These are phyloP conservation scores for Anthopleura xanthogrammica DNA, from an alignment of 92 coral and sea anemone genomes.

Conservation along the genomic window DNA sequence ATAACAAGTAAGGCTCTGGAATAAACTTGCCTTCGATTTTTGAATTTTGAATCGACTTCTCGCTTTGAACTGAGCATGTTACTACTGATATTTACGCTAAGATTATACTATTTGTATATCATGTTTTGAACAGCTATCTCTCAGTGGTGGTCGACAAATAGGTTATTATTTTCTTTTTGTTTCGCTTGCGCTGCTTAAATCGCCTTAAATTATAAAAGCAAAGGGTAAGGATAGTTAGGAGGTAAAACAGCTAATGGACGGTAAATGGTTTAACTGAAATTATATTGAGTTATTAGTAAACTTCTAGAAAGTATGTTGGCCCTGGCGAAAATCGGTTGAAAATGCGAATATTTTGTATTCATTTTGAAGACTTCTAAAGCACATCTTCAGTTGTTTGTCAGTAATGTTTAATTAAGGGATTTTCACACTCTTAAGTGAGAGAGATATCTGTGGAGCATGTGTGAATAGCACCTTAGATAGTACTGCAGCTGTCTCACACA, in stretches of 20 bases:
- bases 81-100: not conserved
- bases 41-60: not conserved
- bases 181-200: not conserved
- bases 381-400: conserved; percentile 21
- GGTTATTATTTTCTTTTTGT: not conserved
- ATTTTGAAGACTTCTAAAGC: not conserved
- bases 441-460: not conserved
- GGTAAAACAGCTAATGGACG: not conserved
- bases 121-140: not conserved
- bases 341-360: not conserved
- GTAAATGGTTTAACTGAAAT: not conserved
- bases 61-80: not conserved
- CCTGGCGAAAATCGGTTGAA: not conserved
- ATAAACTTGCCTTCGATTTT: not conserved
- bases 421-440: conserved; percentile 18
- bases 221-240: not conserved
- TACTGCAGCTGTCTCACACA: not conserved
- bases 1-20: not conserved
- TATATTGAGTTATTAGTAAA: not conserved
- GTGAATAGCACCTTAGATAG: not conserved
- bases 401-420: conserved; percentile 28
- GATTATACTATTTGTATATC: not conserved
- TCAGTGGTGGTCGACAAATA: not conserved
- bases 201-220: not conserved
- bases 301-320: not conserved